Percentiles rank a stretch among this genome's conserved stretches.
These are phyloP conservation scores for Pelecanus crispus DNA, from an alignment of 2,113 vertebrate species.

Conservation along the genomic window DNA sequence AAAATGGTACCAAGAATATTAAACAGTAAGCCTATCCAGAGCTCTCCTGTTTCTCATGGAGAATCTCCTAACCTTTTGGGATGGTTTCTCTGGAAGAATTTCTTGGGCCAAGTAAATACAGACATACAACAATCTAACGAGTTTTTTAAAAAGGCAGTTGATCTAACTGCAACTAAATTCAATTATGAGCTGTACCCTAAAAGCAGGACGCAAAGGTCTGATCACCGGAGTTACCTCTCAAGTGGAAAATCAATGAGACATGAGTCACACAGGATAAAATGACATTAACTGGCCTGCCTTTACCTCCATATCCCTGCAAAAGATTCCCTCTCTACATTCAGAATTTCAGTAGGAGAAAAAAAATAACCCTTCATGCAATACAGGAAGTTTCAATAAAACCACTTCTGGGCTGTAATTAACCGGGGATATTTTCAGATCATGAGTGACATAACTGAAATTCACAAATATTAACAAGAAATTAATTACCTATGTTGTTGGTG, in stretches of 20 bases:
- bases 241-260: slow-evolving; percentile 17
- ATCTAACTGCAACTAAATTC: background rate
- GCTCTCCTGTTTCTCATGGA: background rate
- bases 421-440: background rate
- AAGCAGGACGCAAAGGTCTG: background rate
- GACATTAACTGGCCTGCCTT: background rate
- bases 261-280: background rate
- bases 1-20: background rate
- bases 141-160: background rate
- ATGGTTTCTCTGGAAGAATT: background rate
- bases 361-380: background rate
- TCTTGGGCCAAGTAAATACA: background rate
- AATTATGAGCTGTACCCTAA: background rate
- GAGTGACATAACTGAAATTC: background rate
- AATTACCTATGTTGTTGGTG: background rate
- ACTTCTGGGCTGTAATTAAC: background rate
- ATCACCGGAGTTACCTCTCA: background rate
- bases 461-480: background rate
- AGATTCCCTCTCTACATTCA: background rate
- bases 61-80: background rate
- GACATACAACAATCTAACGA: background rate
- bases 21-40: background rate
- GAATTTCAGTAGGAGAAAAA: background rate
- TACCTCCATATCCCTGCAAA: background rate
- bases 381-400: background rate